A percentile compares a stretch with the other conserved stretches of the same genome.
phyloP scores from a whole-genome alignment of 2,888 invertebrate species.

The Drosophila barbarae region DNA sequence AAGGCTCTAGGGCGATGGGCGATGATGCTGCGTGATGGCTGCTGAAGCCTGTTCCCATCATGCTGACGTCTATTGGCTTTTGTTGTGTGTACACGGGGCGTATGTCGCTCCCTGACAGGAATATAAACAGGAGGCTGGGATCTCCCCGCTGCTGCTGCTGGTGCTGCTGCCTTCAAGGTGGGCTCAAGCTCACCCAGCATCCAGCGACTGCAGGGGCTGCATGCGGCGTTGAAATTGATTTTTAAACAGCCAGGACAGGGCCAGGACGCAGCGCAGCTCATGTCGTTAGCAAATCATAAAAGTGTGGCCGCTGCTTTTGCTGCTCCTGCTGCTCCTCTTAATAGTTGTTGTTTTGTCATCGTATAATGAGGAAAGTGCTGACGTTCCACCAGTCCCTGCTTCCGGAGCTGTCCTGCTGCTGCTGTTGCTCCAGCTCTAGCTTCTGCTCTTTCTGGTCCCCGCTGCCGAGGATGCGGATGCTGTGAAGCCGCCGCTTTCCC shows the following conservation, averaged over 20 bases:
- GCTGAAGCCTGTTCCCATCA: conserved; percentile 41
- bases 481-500: conserved; percentile 6
- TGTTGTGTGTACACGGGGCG: conserved; percentile 52
- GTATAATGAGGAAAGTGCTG: conserved; percentile 61
- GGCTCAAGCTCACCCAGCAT: conserved; percentile 7
- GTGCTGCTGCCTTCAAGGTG: conserved; percentile 14
- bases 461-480: conserved; percentile 13
- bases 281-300: conserved; percentile 77
- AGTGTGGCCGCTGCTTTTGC: conserved; percentile 52
- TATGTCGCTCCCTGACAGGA: conserved; percentile 62
- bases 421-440: background rate
- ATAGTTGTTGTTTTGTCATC: conserved; percentile 65
- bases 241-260: conserved; percentile 56
- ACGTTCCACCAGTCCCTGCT: conserved; percentile 7
- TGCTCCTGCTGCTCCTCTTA: conserved; percentile 42
- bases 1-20: conserved; percentile 18
- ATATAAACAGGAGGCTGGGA: conserved; percentile 55
- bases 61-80: conserved; percentile 71
- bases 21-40: conserved; percentile 39
- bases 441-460: background rate
- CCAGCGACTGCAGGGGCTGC: conserved; percentile 39
- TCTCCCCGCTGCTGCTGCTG: conserved; percentile 1
- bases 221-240: conserved; percentile 73
- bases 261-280: conserved; percentile 40
- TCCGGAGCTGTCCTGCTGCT: conserved; percentile 6